A percentile compares a stretch with the other conserved stretches of the same genome.
phyloP scores from a whole-genome alignment of 1,140 invertebrate genomes.

The Drosophila eugracilis region DNA sequence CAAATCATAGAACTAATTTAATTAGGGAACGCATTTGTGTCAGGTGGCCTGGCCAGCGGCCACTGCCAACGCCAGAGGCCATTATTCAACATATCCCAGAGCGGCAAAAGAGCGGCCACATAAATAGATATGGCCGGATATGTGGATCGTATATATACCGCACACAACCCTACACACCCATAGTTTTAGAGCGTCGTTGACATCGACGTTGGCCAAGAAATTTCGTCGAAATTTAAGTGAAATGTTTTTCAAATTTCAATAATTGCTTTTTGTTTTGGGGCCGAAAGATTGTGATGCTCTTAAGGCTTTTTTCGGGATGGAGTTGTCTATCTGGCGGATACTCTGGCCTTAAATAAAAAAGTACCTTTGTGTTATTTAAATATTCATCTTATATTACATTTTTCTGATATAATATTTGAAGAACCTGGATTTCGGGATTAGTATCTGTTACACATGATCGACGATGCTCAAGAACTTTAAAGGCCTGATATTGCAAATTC shows the following conservation, averaged over 20 bases:
- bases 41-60: constrained; percentile 31
- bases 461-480: too few species aligned
- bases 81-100: constrained; percentile 44
- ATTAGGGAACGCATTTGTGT: constrained; percentile 50
- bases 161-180: constrained; percentile 2
- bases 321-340: background rate
- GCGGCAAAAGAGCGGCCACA: constrained; percentile 15
- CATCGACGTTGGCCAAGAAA: constrained; percentile 34
- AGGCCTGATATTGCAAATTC: too few species aligned
- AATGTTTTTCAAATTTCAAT: constrained; percentile 61
- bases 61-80: constrained; percentile 27
- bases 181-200: constrained; percentile 10
- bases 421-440: background rate
- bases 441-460: too few species aligned
- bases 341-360: background rate
- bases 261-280: constrained; percentile 47
- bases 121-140: constrained; percentile 21
- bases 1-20: constrained; percentile 50
- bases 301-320: background rate
- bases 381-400: too few species aligned
- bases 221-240: constrained; percentile 12
- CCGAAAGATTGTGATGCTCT: constrained; percentile 8
- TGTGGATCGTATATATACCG: background rate
- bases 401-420: background rate
- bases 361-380: too few species aligned